Percentiles rank a stretch among this genome's conserved stretches.
Evolutionary conservation across 2,888 invertebrate genomes (phyloP).

Genomic region (Temnothorax unifasciatus): DNA sequence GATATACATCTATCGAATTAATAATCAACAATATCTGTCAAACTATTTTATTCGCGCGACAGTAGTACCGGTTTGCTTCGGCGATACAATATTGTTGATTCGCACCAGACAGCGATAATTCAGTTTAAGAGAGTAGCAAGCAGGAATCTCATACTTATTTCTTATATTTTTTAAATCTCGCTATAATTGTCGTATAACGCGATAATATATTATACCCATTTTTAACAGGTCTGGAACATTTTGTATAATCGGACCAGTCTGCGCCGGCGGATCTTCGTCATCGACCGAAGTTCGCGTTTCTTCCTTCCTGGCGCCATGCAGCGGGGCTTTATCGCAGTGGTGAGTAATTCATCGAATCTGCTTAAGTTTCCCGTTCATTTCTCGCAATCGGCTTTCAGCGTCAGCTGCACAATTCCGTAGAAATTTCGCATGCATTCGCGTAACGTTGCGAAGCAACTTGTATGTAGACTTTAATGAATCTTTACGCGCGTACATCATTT

Average conservation of each 20-base stretch:
- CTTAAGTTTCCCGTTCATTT: slow-evolving; percentile 29
- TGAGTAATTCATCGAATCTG: slow-evolving; percentile 37
- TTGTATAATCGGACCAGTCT: not conserved
- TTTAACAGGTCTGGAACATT: slow-evolving; percentile 2
- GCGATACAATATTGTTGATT: not conserved
- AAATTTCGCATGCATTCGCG: slow-evolving; percentile 26
- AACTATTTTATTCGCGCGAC: slow-evolving; percentile 5
- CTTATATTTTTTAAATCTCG: not conserved
- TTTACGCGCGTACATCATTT: not conserved
- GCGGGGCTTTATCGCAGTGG: slow-evolving; percentile 3
- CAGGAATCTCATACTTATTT: not conserved
- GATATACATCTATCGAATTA: slow-evolving; percentile 13
- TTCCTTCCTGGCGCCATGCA: slow-evolving; percentile 34
- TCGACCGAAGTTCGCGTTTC: slow-evolving; percentile 34
- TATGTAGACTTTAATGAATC: not conserved
- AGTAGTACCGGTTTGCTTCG: not conserved
- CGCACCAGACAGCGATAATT: not conserved
- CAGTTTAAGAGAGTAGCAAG: not conserved
- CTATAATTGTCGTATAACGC: not conserved
- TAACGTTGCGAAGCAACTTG: not conserved
- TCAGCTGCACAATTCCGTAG: slow-evolving; percentile 12
- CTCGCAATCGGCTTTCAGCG: slow-evolving; percentile 36
- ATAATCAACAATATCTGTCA: slow-evolving; percentile 14
- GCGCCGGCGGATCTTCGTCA: not conserved
- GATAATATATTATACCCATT: slow-evolving; percentile 3